Evolutionary conservation across 2,113 vertebrate genomes (phyloP).

Genomic region (Eidolon helvum): DNA sequence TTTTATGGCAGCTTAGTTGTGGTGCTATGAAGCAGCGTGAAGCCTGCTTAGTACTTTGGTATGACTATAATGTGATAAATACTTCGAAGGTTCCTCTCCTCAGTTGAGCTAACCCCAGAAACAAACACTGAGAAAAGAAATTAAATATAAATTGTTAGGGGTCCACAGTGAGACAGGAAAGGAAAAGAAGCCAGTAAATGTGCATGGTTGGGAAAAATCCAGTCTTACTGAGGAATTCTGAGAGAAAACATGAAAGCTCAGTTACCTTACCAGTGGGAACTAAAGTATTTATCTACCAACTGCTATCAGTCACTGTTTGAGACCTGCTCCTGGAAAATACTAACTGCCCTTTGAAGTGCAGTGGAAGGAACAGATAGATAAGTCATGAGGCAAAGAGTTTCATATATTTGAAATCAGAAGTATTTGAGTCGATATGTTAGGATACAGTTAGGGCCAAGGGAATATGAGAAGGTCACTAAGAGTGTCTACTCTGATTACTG

Average conservation of each 20-base stretch:
- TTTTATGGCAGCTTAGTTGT: not conserved
- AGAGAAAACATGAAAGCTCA: not conserved
- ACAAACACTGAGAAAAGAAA: not conserved
- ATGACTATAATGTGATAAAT: not conserved
- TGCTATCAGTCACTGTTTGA: not conserved
- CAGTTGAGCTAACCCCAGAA: not conserved
- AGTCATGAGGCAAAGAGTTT: not conserved
- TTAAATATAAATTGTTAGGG: not conserved
- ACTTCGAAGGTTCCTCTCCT: not conserved
- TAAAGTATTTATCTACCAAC: not conserved
- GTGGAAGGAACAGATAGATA: not conserved
- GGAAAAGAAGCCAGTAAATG: not conserved
- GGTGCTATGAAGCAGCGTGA: not conserved
- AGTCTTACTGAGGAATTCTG: not conserved
- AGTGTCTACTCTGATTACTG: not conserved
- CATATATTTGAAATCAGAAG: not conserved
- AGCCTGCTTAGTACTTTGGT: not conserved
- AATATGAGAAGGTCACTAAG: not conserved
- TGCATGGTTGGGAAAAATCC: not conserved
- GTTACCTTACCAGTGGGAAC: not conserved
- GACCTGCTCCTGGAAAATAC: not conserved
- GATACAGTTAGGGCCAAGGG: not conserved
- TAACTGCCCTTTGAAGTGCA: not conserved
- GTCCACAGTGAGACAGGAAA: not conserved
- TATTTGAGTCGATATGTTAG: not conserved